Conservation (phyloP, 2,888 invertebrate species). For the Drosophila putrida region DNA sequence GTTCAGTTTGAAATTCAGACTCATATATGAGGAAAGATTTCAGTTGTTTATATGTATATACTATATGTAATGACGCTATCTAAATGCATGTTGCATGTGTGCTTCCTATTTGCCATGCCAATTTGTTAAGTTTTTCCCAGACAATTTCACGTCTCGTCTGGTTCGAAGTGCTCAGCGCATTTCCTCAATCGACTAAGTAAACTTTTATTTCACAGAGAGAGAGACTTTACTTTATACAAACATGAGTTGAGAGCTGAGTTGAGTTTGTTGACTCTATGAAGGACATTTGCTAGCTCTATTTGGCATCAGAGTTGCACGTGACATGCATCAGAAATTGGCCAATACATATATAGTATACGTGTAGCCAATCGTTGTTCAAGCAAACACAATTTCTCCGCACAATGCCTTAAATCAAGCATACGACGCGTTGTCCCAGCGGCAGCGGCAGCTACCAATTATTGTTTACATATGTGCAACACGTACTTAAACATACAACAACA, state of each 20-base stretch:
- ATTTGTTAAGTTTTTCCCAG: conserved; percentile 32
- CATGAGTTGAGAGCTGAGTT: too few relatives aligned
- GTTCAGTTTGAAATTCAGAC: conserved; percentile 1
- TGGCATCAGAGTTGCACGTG: conserved; percentile 38
- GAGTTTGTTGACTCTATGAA: conserved; percentile 27
- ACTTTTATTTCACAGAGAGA: conserved; percentile 12
- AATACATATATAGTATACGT: not conserved
- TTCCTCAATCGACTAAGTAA: conserved; percentile 32
- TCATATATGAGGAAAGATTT: not conserved
- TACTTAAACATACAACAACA: conserved; percentile 48
- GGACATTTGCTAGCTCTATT: conserved; percentile 40
- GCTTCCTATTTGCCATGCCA: conserved; percentile 39
- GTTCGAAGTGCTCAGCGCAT: conserved; percentile 23
- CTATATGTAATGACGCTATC: not conserved
- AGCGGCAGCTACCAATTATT: conserved; percentile 36
- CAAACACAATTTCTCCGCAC: conserved; percentile 37
- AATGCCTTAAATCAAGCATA: conserved; percentile 54
- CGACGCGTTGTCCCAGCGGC: conserved; percentile 30
- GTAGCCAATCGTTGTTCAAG: conserved; percentile 19
- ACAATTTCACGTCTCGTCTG: conserved; percentile 21
- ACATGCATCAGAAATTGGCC: conserved; percentile 26
- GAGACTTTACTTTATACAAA: too few relatives aligned
- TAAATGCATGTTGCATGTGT: not conserved
- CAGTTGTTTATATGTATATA: not conserved
- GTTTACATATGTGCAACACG: conserved; percentile 66